Evolutionary conservation across 2,888 invertebrate species (phyloP).

Genomic region (Litoditis marina): DNA sequence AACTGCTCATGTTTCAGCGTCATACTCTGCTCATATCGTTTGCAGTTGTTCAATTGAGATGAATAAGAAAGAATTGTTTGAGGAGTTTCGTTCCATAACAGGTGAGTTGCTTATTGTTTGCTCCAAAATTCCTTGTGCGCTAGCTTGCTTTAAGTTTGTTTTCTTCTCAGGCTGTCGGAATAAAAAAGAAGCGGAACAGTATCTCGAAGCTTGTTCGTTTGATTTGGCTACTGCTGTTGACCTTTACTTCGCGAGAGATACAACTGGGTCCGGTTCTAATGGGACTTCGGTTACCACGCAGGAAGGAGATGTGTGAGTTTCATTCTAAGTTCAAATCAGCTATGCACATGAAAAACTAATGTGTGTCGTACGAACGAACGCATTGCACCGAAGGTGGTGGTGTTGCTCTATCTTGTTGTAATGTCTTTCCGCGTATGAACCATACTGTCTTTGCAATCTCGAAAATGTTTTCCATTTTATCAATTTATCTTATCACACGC

Average conservation of each 20-base stretch:
- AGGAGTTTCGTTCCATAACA: conserved; percentile 9
- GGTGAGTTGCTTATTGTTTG: background rate
- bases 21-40: background rate
- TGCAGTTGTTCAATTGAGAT: background rate
- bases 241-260: conserved; percentile 24
- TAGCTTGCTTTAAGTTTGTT: too few relatives aligned
- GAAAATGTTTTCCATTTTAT: too few relatives aligned
- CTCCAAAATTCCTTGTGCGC: background rate
- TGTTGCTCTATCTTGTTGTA: too few relatives aligned
- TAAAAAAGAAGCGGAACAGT: conserved; percentile 12
- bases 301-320: conserved; percentile 15
- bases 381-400: too few relatives aligned
- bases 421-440: too few relatives aligned
- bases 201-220: conserved; percentile 28
- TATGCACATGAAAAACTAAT: background rate
- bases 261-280: background rate
- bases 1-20: background rate
- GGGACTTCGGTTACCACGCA: background rate
- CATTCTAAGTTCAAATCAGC: background rate
- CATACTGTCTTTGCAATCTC: too few relatives aligned
- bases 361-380: too few relatives aligned
- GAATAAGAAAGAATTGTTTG: conserved; percentile 7
- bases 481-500: too few relatives aligned
- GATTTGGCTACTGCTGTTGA: conserved; percentile 29
- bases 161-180: conserved; percentile 7